phyloP scores from a whole-genome alignment of 1,140 invertebrate species.

The Agraylea sexmaculata region DNA sequence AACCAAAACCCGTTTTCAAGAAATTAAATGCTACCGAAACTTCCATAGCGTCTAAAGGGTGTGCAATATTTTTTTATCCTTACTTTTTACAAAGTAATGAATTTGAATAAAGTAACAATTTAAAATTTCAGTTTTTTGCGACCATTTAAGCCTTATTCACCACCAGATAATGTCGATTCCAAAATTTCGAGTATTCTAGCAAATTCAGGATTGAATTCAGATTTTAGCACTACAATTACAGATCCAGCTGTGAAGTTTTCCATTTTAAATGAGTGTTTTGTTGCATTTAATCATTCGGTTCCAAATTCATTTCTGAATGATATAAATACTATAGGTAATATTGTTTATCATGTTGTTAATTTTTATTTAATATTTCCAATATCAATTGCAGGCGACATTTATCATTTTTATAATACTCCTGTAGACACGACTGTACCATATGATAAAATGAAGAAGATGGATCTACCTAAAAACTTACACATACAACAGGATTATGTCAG shows the following conservation, averaged over 20 bases:
- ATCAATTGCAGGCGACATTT: constrained; percentile 50
- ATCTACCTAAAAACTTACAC: constrained; percentile 76
- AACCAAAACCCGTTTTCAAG: constrained; percentile 39
- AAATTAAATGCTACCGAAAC: constrained; percentile 41
- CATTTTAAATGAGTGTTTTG: constrained; percentile 56
- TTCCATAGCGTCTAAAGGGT: constrained; percentile 49
- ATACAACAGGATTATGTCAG: constrained; percentile 66
- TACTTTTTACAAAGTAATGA: background rate
- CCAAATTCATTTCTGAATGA: constrained; percentile 69
- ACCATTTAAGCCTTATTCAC: constrained; percentile 57
- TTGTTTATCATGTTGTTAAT: constrained; percentile 16
- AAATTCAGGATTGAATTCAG: constrained; percentile 32
- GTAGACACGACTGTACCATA: constrained; percentile 56
- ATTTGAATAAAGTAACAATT: constrained; percentile 5
- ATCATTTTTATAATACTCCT: constrained; percentile 60
- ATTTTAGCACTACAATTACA: constrained; percentile 31
- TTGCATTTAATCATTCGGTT: constrained; percentile 63
- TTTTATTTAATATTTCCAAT: background rate
- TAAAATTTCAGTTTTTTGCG: constrained; percentile 58
- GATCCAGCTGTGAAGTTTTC: constrained; percentile 50
- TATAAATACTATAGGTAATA: constrained; percentile 60
- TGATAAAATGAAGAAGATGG: constrained; percentile 47
- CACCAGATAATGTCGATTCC: constrained; percentile 48
- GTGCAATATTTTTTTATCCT: constrained; percentile 20
- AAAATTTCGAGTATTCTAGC: constrained; percentile 47